A percentile compares a stretch with the other conserved stretches of the same genome.
phyloP scores from a whole-genome alignment of 2,113 vertebrate genomes.

The Xyliphius kryptos region DNA sequence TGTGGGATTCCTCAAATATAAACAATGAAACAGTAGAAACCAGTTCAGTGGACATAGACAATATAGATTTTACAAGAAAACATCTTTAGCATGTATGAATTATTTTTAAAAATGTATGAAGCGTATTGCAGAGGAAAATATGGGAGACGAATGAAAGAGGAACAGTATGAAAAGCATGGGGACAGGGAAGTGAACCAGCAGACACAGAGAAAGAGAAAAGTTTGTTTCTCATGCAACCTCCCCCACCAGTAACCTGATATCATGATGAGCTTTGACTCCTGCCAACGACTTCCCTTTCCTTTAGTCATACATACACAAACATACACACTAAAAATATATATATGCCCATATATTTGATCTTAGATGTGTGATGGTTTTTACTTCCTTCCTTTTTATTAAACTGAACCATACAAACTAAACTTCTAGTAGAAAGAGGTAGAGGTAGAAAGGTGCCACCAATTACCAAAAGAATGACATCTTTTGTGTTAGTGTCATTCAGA shows the following conservation, averaged over 20 bases:
- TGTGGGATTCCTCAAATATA: too few species aligned
- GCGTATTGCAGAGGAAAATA: neutral
- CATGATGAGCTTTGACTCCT: conserved; percentile 35
- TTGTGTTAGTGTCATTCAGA: conserved; percentile 17
- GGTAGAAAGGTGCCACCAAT: neutral
- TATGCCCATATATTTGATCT: too few species aligned
- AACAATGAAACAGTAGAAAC: too few species aligned
- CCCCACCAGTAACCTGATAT: conserved; percentile 35
- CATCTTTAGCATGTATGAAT: too few species aligned
- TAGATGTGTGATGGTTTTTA: too few species aligned
- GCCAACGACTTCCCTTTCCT: conserved; percentile 12
- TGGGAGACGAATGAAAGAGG: conserved; percentile 1
- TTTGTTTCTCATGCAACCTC: conserved; percentile 26
- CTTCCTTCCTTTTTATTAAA: too few species aligned
- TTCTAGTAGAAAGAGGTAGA: neutral
- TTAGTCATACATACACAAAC: conserved; percentile 2
- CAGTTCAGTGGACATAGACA: too few species aligned
- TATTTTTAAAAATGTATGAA: neutral
- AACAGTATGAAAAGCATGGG: conserved; percentile 2
- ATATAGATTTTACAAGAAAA: too few species aligned
- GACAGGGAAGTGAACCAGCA: conserved; percentile 15
- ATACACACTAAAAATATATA: too few species aligned
- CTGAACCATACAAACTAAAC: neutral
- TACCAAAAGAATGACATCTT: conserved; percentile 11
- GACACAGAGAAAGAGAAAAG: conserved; percentile 24